Percentiles rank a stretch among this genome's conserved stretches.
Evolutionary conservation across 2,797 vertebrate genomes (phyloP).

Genomic region (Anas bernieri): DNA sequence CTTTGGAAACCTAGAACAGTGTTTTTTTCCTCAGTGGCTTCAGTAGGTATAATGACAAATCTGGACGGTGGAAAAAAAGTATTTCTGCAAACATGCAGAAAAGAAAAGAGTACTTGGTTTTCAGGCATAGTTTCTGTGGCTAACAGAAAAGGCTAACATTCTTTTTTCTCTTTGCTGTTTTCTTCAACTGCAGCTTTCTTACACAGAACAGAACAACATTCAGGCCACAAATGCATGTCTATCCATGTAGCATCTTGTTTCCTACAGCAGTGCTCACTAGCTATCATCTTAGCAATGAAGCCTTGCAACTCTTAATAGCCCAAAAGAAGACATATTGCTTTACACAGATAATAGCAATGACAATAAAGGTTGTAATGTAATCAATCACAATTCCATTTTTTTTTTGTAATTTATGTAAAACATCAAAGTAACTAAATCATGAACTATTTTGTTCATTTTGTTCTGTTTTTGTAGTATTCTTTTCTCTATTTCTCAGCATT

Average conservation of each 20-base stretch:
- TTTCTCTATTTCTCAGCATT: neutral
- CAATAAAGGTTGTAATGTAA: neutral
- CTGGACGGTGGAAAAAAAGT: neutral
- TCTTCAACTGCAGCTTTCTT: neutral
- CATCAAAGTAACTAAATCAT: neutral
- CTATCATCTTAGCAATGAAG: neutral
- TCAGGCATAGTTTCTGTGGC: neutral
- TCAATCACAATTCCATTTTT: neutral
- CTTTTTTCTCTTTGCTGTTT: neutral
- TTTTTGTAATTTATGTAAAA: neutral
- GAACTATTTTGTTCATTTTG: neutral
- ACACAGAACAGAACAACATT: neutral
- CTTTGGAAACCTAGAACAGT: constrained; percentile 12
- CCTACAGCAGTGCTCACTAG: neutral
- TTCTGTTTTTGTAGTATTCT: neutral
- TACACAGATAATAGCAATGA: neutral
- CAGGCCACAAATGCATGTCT: neutral
- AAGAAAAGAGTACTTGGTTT: neutral
- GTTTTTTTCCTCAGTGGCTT: neutral
- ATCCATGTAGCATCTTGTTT: neutral
- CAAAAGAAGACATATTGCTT: neutral
- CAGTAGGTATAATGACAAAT: neutral
- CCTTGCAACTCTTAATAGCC: neutral
- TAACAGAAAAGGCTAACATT: neutral
- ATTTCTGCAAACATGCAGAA: neutral